Percentiles rank a stretch among this genome's conserved stretches.
phyloP scores from a whole-genome alignment of 2,113 vertebrate species.

The Pterocles burchelli region DNA sequence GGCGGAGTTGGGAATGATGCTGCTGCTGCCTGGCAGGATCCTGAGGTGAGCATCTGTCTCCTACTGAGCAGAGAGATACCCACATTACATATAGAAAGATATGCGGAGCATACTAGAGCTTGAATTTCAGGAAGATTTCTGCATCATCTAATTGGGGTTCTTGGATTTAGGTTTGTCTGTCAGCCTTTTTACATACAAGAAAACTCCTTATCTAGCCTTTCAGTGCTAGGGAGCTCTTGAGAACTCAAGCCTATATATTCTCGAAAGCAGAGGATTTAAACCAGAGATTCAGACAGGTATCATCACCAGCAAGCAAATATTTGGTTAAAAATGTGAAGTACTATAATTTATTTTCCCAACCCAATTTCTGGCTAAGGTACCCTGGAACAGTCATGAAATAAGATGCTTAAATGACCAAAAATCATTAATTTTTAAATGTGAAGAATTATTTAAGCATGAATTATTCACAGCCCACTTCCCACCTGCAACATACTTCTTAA shows the following conservation, averaged over 20 bases:
- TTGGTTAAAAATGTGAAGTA: slow-evolving; percentile 21
- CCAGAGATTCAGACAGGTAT: neutral
- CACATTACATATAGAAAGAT: neutral
- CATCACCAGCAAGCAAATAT: slow-evolving; percentile 23
- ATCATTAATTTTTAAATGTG: neutral
- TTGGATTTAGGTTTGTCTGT: neutral
- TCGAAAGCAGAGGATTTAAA: neutral
- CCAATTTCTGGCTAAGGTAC: neutral
- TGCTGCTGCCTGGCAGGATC: neutral
- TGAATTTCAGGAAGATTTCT: neutral
- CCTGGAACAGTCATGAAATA: neutral
- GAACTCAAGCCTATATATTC: neutral
- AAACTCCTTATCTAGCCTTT: neutral
- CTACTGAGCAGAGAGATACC: neutral
- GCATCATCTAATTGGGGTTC: neutral
- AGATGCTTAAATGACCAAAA: neutral
- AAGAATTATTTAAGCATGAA: slow-evolving; percentile 1
- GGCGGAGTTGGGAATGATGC: fast-evolving
- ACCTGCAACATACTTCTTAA: neutral
- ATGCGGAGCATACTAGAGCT: neutral
- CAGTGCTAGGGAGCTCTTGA: neutral
- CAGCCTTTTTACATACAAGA: neutral
- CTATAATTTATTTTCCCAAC: neutral
- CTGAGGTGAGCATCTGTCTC: neutral
- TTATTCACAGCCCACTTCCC: slow-evolving; percentile 4